Conservation (phyloP, 2,113 vertebrate species). For the Reinhardtius hippoglossoides region DNA sequence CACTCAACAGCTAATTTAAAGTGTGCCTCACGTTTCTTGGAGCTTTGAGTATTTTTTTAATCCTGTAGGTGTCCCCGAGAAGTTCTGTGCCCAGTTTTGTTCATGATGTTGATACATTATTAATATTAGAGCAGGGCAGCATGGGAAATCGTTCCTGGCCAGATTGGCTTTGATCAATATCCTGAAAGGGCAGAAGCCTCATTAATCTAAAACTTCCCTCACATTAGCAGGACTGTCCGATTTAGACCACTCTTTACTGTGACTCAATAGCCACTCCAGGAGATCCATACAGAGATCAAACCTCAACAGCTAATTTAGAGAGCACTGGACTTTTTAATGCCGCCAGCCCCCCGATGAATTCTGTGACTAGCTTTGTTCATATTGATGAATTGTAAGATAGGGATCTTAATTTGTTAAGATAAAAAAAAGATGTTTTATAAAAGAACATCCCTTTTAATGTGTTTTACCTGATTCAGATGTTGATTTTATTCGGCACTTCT, state of each 20-base stretch:
- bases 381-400: not conserved
- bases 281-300: conserved; percentile 54
- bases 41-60: conserved; percentile 27
- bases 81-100: conserved; percentile 49
- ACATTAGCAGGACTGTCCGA: conserved; percentile 67
- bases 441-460: not conserved
- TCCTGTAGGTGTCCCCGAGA: conserved; percentile 3
- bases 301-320: conserved; percentile 43
- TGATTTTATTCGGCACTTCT: no score
- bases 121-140: conserved; percentile 63
- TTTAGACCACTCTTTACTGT: conserved; percentile 55
- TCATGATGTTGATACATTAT: conserved; percentile 66
- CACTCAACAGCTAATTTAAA: conserved; percentile 45
- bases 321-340: conserved; percentile 15
- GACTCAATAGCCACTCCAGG: conserved; percentile 49
- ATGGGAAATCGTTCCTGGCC: conserved; percentile 69
- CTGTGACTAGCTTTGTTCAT: conserved; percentile 5
- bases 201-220: conserved; percentile 78
- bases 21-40: conserved; percentile 15
- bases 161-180: conserved; percentile 79
- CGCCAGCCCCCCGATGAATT: conserved; percentile 10
- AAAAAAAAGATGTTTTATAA: no score
- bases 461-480: no score
- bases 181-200: conserved; percentile 68
- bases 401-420: not conserved